Conservation (phyloP, 2,113 vertebrate species). For the Gavia stellata region DNA sequence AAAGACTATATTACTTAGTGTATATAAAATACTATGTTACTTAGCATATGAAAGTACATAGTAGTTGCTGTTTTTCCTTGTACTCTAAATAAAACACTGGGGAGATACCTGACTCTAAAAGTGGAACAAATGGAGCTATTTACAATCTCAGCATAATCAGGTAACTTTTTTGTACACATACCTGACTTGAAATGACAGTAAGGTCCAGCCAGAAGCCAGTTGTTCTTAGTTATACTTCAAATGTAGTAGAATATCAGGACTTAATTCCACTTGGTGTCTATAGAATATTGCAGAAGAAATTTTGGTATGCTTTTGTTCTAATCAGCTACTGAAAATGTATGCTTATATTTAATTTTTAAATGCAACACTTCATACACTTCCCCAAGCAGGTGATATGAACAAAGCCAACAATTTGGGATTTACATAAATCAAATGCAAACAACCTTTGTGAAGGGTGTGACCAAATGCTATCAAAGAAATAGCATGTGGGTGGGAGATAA, state of each 20-base stretch:
- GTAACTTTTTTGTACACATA: neutral
- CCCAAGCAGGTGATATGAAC: constrained; percentile 28
- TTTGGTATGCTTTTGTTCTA: neutral
- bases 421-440: constrained; percentile 39
- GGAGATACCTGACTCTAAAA: neutral
- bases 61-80: neutral
- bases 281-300: neutral
- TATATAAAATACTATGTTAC: rapidly evolving
- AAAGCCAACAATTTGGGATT: constrained; percentile 37
- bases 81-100: neutral
- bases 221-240: neutral
- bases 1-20: rapidly evolving
- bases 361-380: neutral
- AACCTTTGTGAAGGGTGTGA: constrained; percentile 1
- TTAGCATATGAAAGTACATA: neutral
- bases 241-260: neutral
- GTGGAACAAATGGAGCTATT: neutral
- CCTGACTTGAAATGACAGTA: neutral
- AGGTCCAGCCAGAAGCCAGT: neutral
- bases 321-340: neutral
- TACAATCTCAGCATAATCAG: neutral
- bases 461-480: constrained; percentile 35
- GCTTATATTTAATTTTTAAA: neutral
- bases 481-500: constrained; percentile 11
- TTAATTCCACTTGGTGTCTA: neutral